Evolutionary conservation across 1,140 invertebrate genomes (phyloP).

Genomic region (Heliconius himera): DNA sequence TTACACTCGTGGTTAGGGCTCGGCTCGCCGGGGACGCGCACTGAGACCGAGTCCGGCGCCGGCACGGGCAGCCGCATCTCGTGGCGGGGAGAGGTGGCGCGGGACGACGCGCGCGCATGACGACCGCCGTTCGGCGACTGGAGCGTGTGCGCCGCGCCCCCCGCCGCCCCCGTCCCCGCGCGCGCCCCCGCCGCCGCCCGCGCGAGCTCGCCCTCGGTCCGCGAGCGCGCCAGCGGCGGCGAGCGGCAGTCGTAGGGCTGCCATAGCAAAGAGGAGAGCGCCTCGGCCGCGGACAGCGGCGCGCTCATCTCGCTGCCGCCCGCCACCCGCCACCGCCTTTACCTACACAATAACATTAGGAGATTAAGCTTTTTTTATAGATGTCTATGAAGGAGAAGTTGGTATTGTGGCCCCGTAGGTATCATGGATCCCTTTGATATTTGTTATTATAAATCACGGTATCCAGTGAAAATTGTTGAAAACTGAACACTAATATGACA

Average conservation of each 20-base stretch:
- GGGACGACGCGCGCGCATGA: slow-evolving; percentile 76
- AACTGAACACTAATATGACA: no score
- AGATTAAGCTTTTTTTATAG: background rate
- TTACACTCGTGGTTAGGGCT: slow-evolving; percentile 67
- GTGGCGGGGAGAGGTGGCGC: slow-evolving; percentile 59
- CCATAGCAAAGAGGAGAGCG: slow-evolving; percentile 78
- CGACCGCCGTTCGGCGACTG: slow-evolving; percentile 76
- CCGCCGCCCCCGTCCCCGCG: slow-evolving; percentile 19
- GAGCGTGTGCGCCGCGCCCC: slow-evolving; percentile 48
- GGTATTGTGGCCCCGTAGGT: no score
- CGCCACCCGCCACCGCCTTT: slow-evolving; percentile 59
- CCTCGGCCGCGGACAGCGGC: slow-evolving; percentile 78
- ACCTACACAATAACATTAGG: slow-evolving; percentile 44
- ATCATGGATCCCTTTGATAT: no score
- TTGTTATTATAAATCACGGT: no score
- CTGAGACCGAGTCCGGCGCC: slow-evolving; percentile 75
- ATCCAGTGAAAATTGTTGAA: no score
- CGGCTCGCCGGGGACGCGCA: slow-evolving; percentile 72
- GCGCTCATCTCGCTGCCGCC: slow-evolving; percentile 72
- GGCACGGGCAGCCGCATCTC: slow-evolving; percentile 80
- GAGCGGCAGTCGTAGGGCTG: slow-evolving; percentile 80
- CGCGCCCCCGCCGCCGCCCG: background rate
- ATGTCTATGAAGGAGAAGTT: background rate
- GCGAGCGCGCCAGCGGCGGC: slow-evolving; percentile 69
- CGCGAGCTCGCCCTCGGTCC: slow-evolving; percentile 66